phyloP scores from a whole-genome alignment of 2,113 vertebrate species.

The Strigops habroptila region DNA sequence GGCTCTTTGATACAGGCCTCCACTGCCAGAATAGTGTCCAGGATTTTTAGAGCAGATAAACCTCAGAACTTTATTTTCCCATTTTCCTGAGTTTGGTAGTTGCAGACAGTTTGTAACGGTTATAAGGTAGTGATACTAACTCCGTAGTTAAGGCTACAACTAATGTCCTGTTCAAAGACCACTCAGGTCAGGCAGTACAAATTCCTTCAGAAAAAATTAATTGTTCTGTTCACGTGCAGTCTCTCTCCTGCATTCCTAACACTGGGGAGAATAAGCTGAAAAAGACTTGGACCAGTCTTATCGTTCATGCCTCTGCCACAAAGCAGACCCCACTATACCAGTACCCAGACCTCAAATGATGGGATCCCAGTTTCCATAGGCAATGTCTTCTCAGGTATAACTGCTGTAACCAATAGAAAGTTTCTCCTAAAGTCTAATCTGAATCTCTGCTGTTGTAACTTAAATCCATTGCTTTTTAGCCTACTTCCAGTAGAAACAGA shows the following conservation, averaged over 20 bases:
- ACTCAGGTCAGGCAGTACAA: not conserved
- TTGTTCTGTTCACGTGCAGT: not conserved
- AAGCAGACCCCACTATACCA: not conserved
- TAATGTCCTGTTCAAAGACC: not conserved
- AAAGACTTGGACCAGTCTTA: not conserved
- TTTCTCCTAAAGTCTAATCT: not conserved
- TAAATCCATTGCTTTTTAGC: not conserved
- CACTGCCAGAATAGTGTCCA: not conserved
- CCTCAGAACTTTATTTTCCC: not conserved
- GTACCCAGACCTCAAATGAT: not conserved
- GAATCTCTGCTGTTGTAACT: not conserved
- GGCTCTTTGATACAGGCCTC: not conserved
- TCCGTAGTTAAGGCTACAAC: not conserved
- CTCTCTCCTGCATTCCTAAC: not conserved
- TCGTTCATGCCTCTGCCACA: not conserved
- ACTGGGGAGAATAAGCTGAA: not conserved
- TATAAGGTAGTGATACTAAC: not conserved
- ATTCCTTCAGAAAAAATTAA: not conserved
- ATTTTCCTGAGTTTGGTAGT: not conserved
- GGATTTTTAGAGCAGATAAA: not conserved
- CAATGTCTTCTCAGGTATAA: slow-evolving; percentile 24
- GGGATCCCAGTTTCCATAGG: not conserved
- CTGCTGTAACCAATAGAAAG: slow-evolving; percentile 9
- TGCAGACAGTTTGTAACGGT: not conserved
- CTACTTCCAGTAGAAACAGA: not conserved